Evolutionary conservation across 2,797 vertebrate species (phyloP).

Genomic region (Typhlichthys subterraneus): DNA sequence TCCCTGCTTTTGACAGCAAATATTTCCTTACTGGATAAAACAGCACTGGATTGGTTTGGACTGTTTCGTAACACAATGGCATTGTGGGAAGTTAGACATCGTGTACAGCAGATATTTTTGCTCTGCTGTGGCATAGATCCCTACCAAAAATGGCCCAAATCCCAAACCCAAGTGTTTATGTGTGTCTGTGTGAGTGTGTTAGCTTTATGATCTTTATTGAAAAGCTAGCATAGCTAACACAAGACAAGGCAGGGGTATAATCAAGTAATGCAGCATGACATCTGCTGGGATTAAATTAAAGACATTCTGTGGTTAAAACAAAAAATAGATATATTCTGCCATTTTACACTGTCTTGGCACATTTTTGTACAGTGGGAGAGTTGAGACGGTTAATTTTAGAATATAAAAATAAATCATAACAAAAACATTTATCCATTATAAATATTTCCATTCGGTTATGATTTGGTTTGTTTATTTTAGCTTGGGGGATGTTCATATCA

Average conservation of each 20-base stretch:
- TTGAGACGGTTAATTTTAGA: slow-evolving; percentile 25
- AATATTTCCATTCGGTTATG: slow-evolving; percentile 29
- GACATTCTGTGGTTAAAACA: slow-evolving; percentile 25
- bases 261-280: slow-evolving; percentile 29
- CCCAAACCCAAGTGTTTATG: slow-evolving; percentile 12
- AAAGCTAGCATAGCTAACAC: slow-evolving; percentile 15
- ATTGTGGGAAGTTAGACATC: slow-evolving; percentile 22
- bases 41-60: background rate
- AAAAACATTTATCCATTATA: slow-evolving; percentile 14
- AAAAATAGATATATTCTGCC: slow-evolving; percentile 18
- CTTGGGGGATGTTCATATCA: slow-evolving; percentile 1
- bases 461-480: slow-evolving; percentile 33
- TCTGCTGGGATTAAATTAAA: slow-evolving; percentile 38
- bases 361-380: slow-evolving; percentile 5
- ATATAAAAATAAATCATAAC: slow-evolving; percentile 16
- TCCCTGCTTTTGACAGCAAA: no score
- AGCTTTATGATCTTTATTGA: slow-evolving; percentile 31
- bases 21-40: background rate
- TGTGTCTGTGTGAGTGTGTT: slow-evolving; percentile 15
- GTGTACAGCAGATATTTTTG: slow-evolving; percentile 16
- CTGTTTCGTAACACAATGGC: background rate
- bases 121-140: slow-evolving; percentile 26
- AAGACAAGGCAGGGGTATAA: slow-evolving; percentile 11
- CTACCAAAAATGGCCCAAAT: slow-evolving; percentile 15
- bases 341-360: slow-evolving; percentile 16